Percentiles rank a stretch among this genome's conserved stretches.
Evolutionary conservation across 2,797 vertebrate species (phyloP).

Genomic region (Cossypha heuglini): DNA sequence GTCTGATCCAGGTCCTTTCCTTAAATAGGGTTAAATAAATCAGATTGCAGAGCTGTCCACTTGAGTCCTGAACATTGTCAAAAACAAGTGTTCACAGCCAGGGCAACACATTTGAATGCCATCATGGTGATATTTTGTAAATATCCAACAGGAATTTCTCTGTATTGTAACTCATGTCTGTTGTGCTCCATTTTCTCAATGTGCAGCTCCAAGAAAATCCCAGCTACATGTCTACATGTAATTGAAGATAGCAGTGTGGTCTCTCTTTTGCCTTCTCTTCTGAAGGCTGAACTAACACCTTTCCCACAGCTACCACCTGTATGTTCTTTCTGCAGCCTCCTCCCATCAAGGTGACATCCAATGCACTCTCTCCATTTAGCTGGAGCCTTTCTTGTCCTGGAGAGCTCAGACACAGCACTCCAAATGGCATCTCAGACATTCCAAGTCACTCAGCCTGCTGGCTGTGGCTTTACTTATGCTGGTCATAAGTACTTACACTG

Average conservation of each 20-base stretch:
- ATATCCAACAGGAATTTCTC: not conserved
- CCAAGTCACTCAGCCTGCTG: not conserved
- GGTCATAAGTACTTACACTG: not conserved
- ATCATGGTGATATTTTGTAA: not conserved
- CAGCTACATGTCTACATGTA: not conserved
- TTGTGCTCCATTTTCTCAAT: not conserved
- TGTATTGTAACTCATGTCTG: not conserved
- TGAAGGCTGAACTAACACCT: not conserved
- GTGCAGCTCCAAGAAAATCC: not conserved
- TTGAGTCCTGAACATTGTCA: not conserved
- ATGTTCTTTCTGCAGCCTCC: not conserved
- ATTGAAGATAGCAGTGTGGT: not conserved
- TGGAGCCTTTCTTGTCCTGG: not conserved
- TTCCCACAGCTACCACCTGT: not conserved
- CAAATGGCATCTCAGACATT: not conserved
- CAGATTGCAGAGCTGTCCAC: not conserved
- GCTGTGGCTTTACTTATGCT: not conserved
- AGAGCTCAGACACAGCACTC: not conserved
- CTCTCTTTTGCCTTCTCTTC: not conserved
- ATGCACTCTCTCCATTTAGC: not conserved
- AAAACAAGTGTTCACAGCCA: not conserved
- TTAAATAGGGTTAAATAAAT: not conserved
- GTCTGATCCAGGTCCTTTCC: not conserved
- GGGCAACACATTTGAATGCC: not conserved
- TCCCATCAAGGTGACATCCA: not conserved